These are phyloP conservation scores for Drosophila nr. medialis DNA, from an alignment of 2,888 invertebrate genomes.

Conservation along the genomic window DNA sequence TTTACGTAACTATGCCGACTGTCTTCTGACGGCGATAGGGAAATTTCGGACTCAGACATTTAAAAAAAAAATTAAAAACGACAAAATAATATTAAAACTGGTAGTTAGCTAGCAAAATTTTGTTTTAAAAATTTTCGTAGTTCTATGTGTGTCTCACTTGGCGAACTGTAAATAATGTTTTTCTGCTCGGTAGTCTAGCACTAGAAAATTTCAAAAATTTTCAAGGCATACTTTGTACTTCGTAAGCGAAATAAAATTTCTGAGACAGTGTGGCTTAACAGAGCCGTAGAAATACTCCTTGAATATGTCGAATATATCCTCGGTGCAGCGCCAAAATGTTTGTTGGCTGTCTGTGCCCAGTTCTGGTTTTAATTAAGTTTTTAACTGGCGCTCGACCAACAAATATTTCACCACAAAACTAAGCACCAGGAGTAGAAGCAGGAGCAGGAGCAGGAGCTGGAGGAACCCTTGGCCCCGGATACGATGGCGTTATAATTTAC, in stretches of 20 bases:
- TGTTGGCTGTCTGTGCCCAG: constrained; percentile 63
- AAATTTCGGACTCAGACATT: background rate
- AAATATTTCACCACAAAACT: constrained; percentile 41
- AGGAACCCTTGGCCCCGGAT: constrained; percentile 15
- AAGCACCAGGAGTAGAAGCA: background rate
- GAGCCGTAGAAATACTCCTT: background rate
- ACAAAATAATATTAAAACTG: background rate
- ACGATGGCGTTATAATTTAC: constrained; percentile 52
- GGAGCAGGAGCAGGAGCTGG: background rate
- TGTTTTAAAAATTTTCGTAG: background rate
- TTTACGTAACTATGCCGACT: too few relatives aligned
- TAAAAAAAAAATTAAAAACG: background rate
- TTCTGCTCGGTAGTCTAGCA: background rate
- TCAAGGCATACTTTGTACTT: constrained; percentile 3
- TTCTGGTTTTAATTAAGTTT: constrained; percentile 79
- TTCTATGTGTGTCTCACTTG: too few relatives aligned
- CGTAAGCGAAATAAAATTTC: background rate
- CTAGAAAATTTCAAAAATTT: background rate
- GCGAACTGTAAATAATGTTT: background rate
- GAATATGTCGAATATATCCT: background rate
- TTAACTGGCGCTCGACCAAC: constrained; percentile 74
- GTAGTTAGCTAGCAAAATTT: background rate
- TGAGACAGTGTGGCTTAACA: background rate
- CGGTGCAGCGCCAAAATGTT: constrained; percentile 55
- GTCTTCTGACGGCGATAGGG: too few relatives aligned